Percentiles rank a stretch among this genome's conserved stretches.
Evolutionary conservation across 2,113 vertebrate species (phyloP).

Genomic region (Oryzias javanicus): DNA sequence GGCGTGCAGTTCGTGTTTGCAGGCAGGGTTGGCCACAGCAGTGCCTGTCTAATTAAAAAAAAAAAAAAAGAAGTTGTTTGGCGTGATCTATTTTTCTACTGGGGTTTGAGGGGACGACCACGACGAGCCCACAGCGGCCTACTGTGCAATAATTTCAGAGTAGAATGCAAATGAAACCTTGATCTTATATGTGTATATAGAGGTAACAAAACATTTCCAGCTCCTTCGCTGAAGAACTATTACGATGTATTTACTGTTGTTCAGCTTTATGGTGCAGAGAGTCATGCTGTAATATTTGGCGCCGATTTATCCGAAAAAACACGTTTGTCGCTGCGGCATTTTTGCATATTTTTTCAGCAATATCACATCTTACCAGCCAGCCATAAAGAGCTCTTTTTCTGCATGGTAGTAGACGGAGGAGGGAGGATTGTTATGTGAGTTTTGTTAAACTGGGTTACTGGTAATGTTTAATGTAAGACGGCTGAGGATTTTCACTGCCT

Average conservation of each 20-base stretch:
- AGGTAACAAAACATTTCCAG: conserved; percentile 70
- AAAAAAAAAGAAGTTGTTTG: conserved; percentile 73
- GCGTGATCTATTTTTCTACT: conserved; percentile 88
- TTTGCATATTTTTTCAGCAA: conserved; percentile 47
- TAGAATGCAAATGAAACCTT: conserved; percentile 78
- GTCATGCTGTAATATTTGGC: conserved; percentile 83
- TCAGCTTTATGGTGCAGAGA: conserved; percentile 74
- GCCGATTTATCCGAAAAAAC: conserved; percentile 83
- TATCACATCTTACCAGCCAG: conserved; percentile 45
- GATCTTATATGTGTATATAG: conserved; percentile 80
- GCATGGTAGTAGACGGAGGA: conserved; percentile 51
- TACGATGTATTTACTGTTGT: conserved; percentile 57
- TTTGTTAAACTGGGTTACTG: conserved; percentile 64
- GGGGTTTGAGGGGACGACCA: conserved; percentile 81
- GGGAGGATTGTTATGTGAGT: conserved; percentile 40
- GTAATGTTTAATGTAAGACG: conserved; percentile 53
- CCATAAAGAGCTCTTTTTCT: conserved; percentile 46
- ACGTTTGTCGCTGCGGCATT: conserved; percentile 67
- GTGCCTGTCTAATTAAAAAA: conserved; percentile 70
- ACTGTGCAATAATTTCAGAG: conserved; percentile 94
- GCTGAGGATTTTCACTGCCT: conserved; percentile 56
- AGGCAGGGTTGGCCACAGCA: conserved; percentile 57
- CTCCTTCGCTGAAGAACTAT: conserved; percentile 70
- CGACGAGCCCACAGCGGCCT: conserved; percentile 85
- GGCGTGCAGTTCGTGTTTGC: conserved; percentile 56